Evolutionary conservation across 2,113 vertebrate species (phyloP).

Genomic region (Coregonus clupeaformis): DNA sequence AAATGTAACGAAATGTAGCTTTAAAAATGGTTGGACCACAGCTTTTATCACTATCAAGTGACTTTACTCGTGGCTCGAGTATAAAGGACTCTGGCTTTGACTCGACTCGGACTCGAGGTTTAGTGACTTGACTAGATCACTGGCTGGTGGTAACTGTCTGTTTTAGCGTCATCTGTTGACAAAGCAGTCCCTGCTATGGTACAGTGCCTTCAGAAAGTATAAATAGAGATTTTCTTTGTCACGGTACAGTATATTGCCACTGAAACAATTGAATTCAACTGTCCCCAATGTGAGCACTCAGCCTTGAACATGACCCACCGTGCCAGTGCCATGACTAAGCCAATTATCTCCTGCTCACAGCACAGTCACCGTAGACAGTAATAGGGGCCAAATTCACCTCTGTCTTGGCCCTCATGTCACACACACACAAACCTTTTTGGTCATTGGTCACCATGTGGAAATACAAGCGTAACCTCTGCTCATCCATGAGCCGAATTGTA

Average conservation of each 20-base stretch:
- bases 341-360: background rate
- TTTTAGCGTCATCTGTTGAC: conserved; percentile 1
- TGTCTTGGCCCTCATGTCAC: conserved; percentile 17
- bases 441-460: too few species aligned
- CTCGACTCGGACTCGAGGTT: too few species aligned
- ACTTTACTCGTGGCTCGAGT: too few species aligned
- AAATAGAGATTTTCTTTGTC: background rate
- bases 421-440: too few species aligned
- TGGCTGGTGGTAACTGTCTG: too few species aligned
- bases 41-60: too few species aligned
- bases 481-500: too few species aligned
- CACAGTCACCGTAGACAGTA: conserved; percentile 32
- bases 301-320: background rate
- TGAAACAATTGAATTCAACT: background rate
- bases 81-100: too few species aligned
- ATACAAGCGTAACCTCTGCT: too few species aligned
- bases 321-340: background rate
- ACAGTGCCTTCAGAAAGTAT: conserved; percentile 8
- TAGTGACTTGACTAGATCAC: too few species aligned
- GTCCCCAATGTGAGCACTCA: background rate
- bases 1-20: background rate
- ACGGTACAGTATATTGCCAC: background rate
- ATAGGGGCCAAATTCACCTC: conserved; percentile 26
- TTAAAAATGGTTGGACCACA: background rate
- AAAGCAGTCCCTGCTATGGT: background rate